Percentiles rank a stretch among this genome's conserved stretches.
Conservation (phyloP, 2,797 vertebrate species). For the Platalea minor region DNA sequence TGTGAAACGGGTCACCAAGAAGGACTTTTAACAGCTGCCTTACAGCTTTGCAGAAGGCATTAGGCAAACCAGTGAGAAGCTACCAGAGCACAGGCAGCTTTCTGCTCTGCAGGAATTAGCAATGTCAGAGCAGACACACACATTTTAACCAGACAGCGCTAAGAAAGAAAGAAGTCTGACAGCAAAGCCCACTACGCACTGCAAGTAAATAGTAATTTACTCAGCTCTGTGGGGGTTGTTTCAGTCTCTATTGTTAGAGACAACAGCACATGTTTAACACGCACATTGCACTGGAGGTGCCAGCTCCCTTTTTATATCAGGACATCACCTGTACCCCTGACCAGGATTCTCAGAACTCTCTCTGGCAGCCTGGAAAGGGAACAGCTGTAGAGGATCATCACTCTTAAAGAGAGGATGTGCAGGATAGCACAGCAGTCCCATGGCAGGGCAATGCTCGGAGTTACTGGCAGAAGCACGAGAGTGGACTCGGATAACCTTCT, state of each 20-base stretch:
- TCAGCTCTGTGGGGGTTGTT: background rate
- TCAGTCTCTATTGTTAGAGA: background rate
- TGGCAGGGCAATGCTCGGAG: rapidly evolving
- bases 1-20: background rate
- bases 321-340: background rate
- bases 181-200: background rate
- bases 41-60: no score
- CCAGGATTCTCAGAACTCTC: background rate
- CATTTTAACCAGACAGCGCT: background rate
- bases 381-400: background rate
- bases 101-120: background rate
- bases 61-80: background rate
- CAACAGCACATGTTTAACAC: background rate
- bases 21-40: no score
- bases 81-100: background rate
- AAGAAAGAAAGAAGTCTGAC: background rate
- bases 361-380: background rate
- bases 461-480: background rate
- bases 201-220: background rate
- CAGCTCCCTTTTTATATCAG: background rate
- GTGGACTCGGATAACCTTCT: background rate
- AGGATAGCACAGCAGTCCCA: background rate
- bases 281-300: background rate
- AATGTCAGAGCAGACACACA: background rate
- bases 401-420: background rate